phyloP scores from a whole-genome alignment of 2,113 vertebrate genomes.

The Crotalus helleri region DNA sequence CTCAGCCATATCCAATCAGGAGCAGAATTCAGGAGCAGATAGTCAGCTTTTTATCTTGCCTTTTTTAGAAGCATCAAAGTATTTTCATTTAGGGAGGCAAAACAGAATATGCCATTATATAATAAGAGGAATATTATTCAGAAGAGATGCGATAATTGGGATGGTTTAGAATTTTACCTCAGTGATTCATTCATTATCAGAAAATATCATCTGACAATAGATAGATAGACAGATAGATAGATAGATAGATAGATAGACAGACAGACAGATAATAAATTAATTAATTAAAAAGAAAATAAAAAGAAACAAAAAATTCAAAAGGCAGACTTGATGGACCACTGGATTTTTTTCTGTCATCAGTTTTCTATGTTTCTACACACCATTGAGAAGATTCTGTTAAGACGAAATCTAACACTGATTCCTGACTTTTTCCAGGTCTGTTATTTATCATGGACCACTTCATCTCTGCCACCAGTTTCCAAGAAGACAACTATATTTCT shows the following conservation, averaged over 20 bases:
- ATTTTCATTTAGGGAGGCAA: neutral
- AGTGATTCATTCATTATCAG: neutral
- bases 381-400: neutral
- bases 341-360: neutral
- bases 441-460: neutral
- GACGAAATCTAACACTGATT: neutral
- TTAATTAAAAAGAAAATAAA: neutral
- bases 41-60: neutral
- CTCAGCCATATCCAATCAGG: neutral
- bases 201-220: neutral
- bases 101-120: neutral
- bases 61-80: neutral
- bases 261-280: neutral
- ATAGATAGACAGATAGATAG: neutral
- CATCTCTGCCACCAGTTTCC: neutral
- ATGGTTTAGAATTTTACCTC: neutral
- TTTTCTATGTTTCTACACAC: neutral
- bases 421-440: neutral
- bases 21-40: neutral
- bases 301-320: neutral
- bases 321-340: neutral
- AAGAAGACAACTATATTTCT: neutral
- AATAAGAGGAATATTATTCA: neutral
- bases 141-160: neutral
- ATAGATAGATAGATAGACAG: neutral